phyloP scores from a whole-genome alignment of 2,113 vertebrate genomes.

The Aptenodytes patagonicus region DNA sequence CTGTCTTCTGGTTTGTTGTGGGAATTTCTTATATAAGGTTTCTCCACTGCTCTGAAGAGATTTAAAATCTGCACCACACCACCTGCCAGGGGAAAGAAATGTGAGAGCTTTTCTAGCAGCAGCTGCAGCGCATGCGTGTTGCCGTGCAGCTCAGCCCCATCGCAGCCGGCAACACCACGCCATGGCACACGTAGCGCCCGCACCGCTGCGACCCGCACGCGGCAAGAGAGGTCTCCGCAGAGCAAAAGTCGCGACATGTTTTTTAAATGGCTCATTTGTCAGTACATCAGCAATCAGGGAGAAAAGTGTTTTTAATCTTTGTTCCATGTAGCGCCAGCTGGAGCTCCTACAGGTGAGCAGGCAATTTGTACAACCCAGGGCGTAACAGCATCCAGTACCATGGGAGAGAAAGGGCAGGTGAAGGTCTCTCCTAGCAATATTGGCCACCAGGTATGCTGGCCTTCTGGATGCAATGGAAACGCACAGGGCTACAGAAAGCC shows the following conservation, averaged over 20 bases:
- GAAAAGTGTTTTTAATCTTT: not conserved
- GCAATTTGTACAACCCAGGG: not conserved
- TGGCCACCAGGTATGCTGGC: not conserved
- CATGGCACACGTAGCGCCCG: rapidly evolving
- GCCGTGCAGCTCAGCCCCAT: rapidly evolving
- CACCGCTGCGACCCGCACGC: rapidly evolving
- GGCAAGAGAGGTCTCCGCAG: not conserved
- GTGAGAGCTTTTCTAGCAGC: rapidly evolving
- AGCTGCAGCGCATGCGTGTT: rapidly evolving
- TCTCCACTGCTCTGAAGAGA: too few relatives aligned
- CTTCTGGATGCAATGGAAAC: not conserved
- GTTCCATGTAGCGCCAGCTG: rapidly evolving
- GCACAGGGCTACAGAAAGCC: not conserved
- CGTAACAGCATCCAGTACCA: not conserved
- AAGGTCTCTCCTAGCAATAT: rapidly evolving
- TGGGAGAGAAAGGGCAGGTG: not conserved
- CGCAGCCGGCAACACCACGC: rapidly evolving
- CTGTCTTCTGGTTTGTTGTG: rapidly evolving
- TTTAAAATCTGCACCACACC: not conserved
- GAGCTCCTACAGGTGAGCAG: not conserved
- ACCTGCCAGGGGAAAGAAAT: too few relatives aligned
- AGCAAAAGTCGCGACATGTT: rapidly evolving
- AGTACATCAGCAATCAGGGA: not conserved
- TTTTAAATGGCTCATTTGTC: not conserved
- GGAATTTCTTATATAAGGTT: not conserved